These are phyloP conservation scores for Danio jaintianensis DNA, from an alignment of 2,797 vertebrate species.

Conservation along the genomic window DNA sequence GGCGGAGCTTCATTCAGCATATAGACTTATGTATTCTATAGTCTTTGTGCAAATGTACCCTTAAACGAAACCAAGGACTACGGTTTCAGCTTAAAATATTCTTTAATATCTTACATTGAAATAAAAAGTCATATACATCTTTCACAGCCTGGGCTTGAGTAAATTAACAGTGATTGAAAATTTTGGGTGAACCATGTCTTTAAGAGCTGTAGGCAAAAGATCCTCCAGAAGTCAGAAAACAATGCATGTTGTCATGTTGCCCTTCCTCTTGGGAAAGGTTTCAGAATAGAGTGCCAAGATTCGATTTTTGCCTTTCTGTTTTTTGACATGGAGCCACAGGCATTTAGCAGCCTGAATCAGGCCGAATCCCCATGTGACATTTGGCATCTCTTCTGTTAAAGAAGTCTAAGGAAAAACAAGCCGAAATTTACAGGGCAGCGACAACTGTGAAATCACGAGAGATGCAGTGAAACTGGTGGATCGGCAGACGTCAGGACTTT, in stretches of 20 bases:
- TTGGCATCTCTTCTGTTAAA: conserved; percentile 66
- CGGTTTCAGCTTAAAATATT: too few species aligned
- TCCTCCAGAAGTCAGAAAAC: conserved; percentile 11
- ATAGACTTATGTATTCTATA: too few species aligned
- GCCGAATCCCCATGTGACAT: conserved; percentile 63
- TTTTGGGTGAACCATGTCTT: background rate
- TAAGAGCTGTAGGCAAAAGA: background rate
- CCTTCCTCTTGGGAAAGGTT: conserved; percentile 20
- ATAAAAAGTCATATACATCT: too few species aligned
- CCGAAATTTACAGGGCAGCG: conserved; percentile 66
- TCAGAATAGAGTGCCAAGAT: conserved; percentile 9
- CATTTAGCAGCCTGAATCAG: conserved; percentile 45
- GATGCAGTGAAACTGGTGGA: conserved; percentile 72
- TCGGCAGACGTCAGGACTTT: conserved; percentile 43
- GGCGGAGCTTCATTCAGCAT: too few species aligned
- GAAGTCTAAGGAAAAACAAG: conserved; percentile 65
- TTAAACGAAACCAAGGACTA: too few species aligned
- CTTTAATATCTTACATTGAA: too few species aligned
- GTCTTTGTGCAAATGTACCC: too few species aligned
- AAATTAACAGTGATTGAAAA: background rate
- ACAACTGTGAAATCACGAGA: conserved; percentile 79
- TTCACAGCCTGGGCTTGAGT: too few species aligned
- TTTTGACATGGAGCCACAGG: conserved; percentile 39
- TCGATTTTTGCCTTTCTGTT: background rate
- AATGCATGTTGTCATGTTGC: conserved; percentile 14